These are phyloP conservation scores for Smithornis capensis DNA, from an alignment of 2,113 vertebrate genomes.

Conservation along the genomic window DNA sequence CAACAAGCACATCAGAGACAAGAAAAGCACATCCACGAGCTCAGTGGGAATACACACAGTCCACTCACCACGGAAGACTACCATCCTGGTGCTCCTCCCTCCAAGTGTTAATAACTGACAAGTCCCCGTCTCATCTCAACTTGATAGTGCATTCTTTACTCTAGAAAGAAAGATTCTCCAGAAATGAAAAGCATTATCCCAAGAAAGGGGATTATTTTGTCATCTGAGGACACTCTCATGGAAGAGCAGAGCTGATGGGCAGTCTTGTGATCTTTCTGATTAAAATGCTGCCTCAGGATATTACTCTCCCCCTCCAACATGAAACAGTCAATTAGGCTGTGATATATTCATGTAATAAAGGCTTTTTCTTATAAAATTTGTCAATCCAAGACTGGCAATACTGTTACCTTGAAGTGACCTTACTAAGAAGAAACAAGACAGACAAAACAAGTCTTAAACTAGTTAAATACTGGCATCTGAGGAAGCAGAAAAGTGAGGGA, in stretches of 20 bases:
- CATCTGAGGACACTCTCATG: constrained; percentile 5
- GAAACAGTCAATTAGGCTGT: constrained; percentile 45
- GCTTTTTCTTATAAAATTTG: constrained; percentile 12
- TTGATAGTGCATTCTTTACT: not conserved
- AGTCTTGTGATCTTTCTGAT: constrained; percentile 19
- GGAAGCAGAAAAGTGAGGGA: not conserved
- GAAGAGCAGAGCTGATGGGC: not conserved
- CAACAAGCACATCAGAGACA: not conserved
- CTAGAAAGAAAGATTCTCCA: not conserved
- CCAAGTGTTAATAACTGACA: not conserved
- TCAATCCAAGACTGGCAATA: not conserved
- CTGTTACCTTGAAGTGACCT: constrained; percentile 22
- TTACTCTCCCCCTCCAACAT: not conserved
- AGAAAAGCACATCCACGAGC: not conserved
- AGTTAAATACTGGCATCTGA: not conserved
- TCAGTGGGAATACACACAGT: not conserved
- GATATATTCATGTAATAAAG: constrained; percentile 34
- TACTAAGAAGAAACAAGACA: constrained; percentile 1
- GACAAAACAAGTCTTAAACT: constrained; percentile 13
- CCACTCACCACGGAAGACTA: not conserved
- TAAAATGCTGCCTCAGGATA: constrained; percentile 48
- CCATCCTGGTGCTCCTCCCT: not conserved
- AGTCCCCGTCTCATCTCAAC: not conserved
- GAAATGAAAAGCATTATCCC: constrained; percentile 2
- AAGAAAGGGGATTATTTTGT: constrained; percentile 27